Conservation (phyloP, 1,140 invertebrate species). For the Drosophila pseudoananassae region DNA sequence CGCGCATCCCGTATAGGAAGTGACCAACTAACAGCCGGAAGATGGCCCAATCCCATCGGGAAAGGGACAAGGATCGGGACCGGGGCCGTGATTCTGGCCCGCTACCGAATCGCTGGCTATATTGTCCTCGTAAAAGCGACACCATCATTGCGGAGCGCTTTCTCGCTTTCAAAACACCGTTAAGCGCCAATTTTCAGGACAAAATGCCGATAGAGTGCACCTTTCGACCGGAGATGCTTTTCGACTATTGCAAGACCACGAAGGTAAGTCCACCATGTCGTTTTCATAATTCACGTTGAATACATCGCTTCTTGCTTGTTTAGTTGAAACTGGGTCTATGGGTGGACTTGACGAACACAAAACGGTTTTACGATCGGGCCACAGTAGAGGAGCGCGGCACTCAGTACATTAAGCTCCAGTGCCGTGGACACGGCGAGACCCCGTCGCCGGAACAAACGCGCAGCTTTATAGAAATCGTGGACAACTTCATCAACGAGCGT, state of each 20-base stretch:
- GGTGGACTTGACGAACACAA: slow-evolving; percentile 98
- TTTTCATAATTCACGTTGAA: not conserved
- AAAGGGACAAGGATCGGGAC: slow-evolving; percentile 45
- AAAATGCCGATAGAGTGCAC: slow-evolving; percentile 91
- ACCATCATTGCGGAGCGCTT: slow-evolving; percentile 91
- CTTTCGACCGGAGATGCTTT: slow-evolving; percentile 94
- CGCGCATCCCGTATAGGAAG: not conserved
- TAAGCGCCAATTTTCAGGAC: slow-evolving; percentile 90
- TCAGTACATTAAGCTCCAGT: slow-evolving; percentile 94
- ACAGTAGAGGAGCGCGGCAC: slow-evolving; percentile 90
- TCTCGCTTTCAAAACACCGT: slow-evolving; percentile 96
- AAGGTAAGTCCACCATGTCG: slow-evolving; percentile 86
- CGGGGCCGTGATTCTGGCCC: slow-evolving; percentile 86
- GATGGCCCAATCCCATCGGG: slow-evolving; percentile 60
- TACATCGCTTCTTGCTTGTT: not conserved
- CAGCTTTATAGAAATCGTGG: slow-evolving; percentile 91
- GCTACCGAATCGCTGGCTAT: slow-evolving; percentile 94
- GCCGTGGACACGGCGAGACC: slow-evolving; percentile 93
- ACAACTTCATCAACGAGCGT: slow-evolving; percentile 91
- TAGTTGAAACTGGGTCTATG: slow-evolving; percentile 95
- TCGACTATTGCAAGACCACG: slow-evolving; percentile 88
- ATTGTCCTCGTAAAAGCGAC: slow-evolving; percentile 94
- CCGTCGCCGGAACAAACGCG: slow-evolving; percentile 91
- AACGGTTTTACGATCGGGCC: slow-evolving; percentile 94
- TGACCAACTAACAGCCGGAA: slow-evolving; percentile 4